Evolutionary conservation across 1,140 invertebrate genomes (phyloP).

Genomic region (Halesus radiatus): DNA sequence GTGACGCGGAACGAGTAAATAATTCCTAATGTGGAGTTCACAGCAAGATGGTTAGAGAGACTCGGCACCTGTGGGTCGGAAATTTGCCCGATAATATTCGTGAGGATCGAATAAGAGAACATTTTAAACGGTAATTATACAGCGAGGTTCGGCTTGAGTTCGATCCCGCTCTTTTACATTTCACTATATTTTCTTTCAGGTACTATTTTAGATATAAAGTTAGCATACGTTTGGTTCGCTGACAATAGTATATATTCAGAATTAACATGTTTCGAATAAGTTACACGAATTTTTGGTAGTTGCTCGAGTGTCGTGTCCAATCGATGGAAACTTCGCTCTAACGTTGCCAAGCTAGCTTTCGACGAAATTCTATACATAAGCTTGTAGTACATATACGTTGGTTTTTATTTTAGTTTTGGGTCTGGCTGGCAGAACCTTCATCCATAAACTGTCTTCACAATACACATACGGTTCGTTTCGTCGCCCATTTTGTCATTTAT

Average conservation of each 20-base stretch:
- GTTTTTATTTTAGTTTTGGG: too few relatives aligned
- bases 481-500: too few relatives aligned
- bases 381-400: too few relatives aligned
- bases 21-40: conserved; percentile 71
- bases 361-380: neutral
- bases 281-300: neutral
- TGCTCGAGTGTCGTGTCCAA: conserved; percentile 13
- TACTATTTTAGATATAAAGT: neutral
- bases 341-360: conserved; percentile 26
- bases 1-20: conserved; percentile 59
- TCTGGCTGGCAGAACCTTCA: too few relatives aligned
- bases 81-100: conserved; percentile 99
- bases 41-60: conserved; percentile 99
- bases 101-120: conserved; percentile 94
- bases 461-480: too few relatives aligned
- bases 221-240: too few relatives aligned
- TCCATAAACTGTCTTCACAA: too few relatives aligned
- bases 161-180: conserved; percentile 32
- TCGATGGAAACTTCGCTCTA: conserved; percentile 29
- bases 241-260: too few relatives aligned
- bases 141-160: conserved; percentile 34
- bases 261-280: too few relatives aligned
- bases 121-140: conserved; percentile 92
- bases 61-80: conserved; percentile 99
- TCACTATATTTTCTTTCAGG: conserved; percentile 13